These are phyloP conservation scores for Cryptophagus acutangulus DNA, from an alignment of 2,888 invertebrate species.

Conservation along the genomic window DNA sequence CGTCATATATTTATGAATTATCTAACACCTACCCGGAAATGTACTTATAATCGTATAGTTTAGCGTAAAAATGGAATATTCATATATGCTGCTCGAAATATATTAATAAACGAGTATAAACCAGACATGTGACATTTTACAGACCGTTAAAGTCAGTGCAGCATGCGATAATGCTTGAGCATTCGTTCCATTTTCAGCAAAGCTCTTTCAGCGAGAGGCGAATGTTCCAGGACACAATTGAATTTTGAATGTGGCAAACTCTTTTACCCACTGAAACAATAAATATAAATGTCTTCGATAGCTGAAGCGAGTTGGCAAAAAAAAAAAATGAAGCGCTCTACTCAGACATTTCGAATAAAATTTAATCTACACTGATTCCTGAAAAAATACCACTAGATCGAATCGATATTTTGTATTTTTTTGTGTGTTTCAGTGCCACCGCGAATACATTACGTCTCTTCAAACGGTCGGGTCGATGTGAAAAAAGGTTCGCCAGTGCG, in stretches of 20 bases:
- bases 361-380: too few relatives aligned
- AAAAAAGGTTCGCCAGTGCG: constrained; percentile 52
- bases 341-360: too few relatives aligned
- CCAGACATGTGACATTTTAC: constrained; percentile 14
- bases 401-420: too few relatives aligned
- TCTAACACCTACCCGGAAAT: too few relatives aligned
- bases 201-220: constrained; percentile 8
- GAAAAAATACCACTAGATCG: too few relatives aligned
- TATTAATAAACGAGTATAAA: constrained; percentile 3
- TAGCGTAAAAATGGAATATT: constrained; percentile 9
- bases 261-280: too few relatives aligned
- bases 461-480: constrained; percentile 60
- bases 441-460: constrained; percentile 58
- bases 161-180: constrained; percentile 7
- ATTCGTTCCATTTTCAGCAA: constrained; percentile 11
- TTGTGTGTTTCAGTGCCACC: constrained; percentile 55
- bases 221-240: constrained; percentile 6
- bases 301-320: too few relatives aligned
- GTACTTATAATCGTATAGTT: too few relatives aligned
- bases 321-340: constrained; percentile 6
- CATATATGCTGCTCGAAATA: constrained; percentile 7
- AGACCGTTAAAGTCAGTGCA: constrained; percentile 12
- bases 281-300: too few relatives aligned
- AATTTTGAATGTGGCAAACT: too few relatives aligned
- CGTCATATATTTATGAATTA: too few relatives aligned